Conservation (phyloP, 2,888 invertebrate genomes). For the Tetropium fuscum region DNA sequence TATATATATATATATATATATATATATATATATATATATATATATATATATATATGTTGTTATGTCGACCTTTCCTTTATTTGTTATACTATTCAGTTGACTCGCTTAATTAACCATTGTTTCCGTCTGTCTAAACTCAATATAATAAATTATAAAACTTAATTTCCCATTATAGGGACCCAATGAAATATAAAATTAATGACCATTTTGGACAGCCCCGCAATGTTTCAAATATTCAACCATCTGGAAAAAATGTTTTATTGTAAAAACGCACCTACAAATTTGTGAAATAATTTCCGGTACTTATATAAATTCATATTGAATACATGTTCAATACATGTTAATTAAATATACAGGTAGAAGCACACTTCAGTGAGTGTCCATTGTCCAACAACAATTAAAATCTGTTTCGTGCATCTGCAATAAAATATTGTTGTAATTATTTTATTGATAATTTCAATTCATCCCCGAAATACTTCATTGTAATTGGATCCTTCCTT, state of each 20-base stretch:
- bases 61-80: too few relatives aligned
- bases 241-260: not conserved
- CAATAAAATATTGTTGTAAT: conserved; percentile 8
- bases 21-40: too few relatives aligned
- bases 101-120: too few relatives aligned
- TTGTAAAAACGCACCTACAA: not conserved
- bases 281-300: not conserved
- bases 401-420: conserved; percentile 5
- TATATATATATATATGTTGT: too few relatives aligned
- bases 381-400: conserved; percentile 17
- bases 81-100: too few relatives aligned
- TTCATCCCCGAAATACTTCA: conserved; percentile 1
- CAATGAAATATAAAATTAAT: too few relatives aligned
- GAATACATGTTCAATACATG: not conserved
- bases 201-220: too few relatives aligned
- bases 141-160: too few relatives aligned
- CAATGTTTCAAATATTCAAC: too few relatives aligned
- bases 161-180: too few relatives aligned
- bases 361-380: not conserved
- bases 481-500: conserved; percentile 6
- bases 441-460: conserved; percentile 15
- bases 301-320: conserved; percentile 2
- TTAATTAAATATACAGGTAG: not conserved
- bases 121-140: too few relatives aligned
- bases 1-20: too few relatives aligned